Evolutionary conservation across 2,113 vertebrate species (phyloP).

Genomic region (Silurus asotus): DNA sequence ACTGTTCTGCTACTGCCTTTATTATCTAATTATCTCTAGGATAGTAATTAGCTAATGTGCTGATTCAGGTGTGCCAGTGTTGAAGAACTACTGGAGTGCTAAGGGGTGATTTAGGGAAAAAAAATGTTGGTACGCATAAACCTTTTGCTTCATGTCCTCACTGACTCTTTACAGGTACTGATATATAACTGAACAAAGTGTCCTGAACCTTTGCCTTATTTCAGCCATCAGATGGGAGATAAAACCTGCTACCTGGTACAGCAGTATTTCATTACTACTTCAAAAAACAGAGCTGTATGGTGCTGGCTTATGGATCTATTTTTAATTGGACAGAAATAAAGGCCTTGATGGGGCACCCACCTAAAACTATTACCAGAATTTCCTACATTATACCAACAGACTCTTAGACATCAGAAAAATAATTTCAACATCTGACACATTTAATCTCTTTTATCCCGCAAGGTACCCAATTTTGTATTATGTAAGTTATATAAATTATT

Average conservation of each 20-base stretch:
- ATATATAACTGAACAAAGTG: background rate
- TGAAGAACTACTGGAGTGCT: no score
- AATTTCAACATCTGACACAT: background rate
- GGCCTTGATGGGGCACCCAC: slow-evolving; percentile 35
- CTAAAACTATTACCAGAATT: slow-evolving; percentile 32
- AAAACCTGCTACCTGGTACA: slow-evolving; percentile 39
- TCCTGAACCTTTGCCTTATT: background rate
- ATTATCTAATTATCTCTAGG: background rate
- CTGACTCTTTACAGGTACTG: background rate
- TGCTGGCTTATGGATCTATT: slow-evolving; percentile 48
- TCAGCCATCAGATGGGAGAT: slow-evolving; percentile 23
- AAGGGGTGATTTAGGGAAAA: no score
- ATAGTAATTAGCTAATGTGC: background rate
- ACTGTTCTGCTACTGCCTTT: background rate
- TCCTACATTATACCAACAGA: slow-evolving; percentile 19
- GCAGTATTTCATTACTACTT: slow-evolving; percentile 49
- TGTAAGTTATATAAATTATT: slow-evolving; percentile 13
- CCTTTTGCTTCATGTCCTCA: background rate
- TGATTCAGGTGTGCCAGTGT: background rate
- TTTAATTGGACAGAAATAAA: slow-evolving; percentile 56
- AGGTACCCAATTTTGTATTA: slow-evolving; percentile 2
- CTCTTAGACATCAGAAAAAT: slow-evolving; percentile 38
- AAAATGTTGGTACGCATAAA: background rate
- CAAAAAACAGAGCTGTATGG: slow-evolving; percentile 32
- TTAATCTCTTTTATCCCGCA: background rate